Evolutionary conservation across 2,888 invertebrate genomes (phyloP).

Genomic region (Cheilosia impressa): DNA sequence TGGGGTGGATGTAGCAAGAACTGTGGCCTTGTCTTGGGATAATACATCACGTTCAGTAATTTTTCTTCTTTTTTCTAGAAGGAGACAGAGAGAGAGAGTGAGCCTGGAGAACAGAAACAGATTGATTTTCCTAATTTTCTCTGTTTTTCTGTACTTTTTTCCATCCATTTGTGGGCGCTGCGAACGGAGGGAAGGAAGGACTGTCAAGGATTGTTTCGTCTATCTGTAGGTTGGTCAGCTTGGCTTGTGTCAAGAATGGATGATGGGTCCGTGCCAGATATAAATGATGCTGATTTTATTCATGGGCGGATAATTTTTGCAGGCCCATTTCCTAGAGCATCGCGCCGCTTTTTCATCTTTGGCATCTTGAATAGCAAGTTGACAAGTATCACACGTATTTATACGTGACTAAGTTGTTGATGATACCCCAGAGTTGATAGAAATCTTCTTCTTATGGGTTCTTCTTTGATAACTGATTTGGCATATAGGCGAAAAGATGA

Average conservation of each 20-base stretch:
- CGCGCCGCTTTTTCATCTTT: conserved; percentile 27
- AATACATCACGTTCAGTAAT: conserved; percentile 58
- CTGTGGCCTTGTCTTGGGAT: neutral
- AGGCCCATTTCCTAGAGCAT: conserved; percentile 46
- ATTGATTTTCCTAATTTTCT: conserved; percentile 73
- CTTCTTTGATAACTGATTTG: conserved; percentile 47
- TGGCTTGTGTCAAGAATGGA: conserved; percentile 28
- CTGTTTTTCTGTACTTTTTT: conserved; percentile 7
- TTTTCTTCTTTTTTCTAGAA: conserved; percentile 39
- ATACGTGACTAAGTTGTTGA: conserved; percentile 70
- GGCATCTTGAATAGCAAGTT: conserved; percentile 65
- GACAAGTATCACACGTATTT: conserved; percentile 70
- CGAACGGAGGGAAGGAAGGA: conserved; percentile 11
- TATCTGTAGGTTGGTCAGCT: conserved; percentile 5
- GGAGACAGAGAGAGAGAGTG: neutral
- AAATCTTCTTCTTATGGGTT: conserved; percentile 30
- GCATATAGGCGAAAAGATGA: neutral
- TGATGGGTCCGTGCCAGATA: conserved; percentile 31
- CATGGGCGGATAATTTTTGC: conserved; percentile 65
- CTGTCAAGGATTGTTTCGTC: conserved; percentile 44
- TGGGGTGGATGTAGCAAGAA: too few species aligned
- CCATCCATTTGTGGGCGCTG: neutral
- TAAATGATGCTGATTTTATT: conserved; percentile 74
- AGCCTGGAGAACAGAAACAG: conserved; percentile 34
- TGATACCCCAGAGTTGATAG: conserved; percentile 34